These are phyloP conservation scores for Pachymerium ferrugineum DNA, from an alignment of 2,888 invertebrate species.

Conservation along the genomic window DNA sequence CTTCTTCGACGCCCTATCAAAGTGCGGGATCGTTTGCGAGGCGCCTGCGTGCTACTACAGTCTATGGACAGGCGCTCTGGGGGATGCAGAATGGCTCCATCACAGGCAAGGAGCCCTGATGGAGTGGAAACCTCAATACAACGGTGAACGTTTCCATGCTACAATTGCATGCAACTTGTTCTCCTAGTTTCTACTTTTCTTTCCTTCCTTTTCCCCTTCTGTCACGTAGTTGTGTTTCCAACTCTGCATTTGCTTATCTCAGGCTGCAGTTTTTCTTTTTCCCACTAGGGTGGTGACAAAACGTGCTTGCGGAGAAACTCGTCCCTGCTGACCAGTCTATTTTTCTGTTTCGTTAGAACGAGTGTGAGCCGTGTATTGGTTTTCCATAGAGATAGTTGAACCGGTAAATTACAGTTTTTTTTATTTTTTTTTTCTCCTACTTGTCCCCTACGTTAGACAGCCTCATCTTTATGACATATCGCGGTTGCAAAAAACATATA, in stretches of 20 bases:
- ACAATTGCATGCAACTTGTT: not conserved
- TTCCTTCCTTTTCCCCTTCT: not conserved
- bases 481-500: slow-evolving; percentile 3
- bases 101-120: not conserved
- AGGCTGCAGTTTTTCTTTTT: not conserved
- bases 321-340: not conserved
- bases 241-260: not conserved
- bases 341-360: not conserved
- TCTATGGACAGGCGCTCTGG: slow-evolving; percentile 8
- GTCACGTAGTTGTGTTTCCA: not conserved
- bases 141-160: not conserved
- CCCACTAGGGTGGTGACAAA: not conserved
- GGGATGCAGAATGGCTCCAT: slow-evolving; percentile 8
- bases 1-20: not conserved
- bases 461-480: slow-evolving; percentile 4
- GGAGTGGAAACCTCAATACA: not conserved
- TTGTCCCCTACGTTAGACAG: not conserved
- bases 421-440: too few species aligned
- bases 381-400: not conserved
- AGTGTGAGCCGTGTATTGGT: not conserved
- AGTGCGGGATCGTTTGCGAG: slow-evolving; percentile 2
- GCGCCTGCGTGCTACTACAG: not conserved
- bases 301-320: not conserved
- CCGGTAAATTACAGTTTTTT: not conserved
- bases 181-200: not conserved